Evolutionary conservation across 2,113 vertebrate genomes (phyloP).

Genomic region (Tautogolabrus adspersus): DNA sequence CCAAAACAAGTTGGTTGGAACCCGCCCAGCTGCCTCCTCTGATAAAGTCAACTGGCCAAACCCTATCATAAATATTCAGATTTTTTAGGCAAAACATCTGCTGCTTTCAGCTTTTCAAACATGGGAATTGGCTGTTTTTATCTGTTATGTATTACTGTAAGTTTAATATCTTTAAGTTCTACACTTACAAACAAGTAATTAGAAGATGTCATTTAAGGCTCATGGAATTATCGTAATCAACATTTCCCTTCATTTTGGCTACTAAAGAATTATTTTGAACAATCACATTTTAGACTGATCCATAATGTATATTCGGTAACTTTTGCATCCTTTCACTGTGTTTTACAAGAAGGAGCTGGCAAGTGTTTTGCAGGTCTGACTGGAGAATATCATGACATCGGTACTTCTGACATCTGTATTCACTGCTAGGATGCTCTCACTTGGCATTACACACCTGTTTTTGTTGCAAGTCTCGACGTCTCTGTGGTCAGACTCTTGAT

Average conservation of each 20-base stretch:
- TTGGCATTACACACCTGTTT: conserved; percentile 39
- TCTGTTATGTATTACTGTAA: too few relatives aligned
- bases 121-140: too few relatives aligned
- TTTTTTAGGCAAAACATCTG: too few relatives aligned
- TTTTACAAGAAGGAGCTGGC: conserved; percentile 6
- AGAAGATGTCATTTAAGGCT: background rate
- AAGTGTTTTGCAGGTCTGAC: background rate
- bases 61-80: too few relatives aligned
- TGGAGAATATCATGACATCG: background rate
- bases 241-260: background rate
- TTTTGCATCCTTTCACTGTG: too few relatives aligned
- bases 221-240: background rate
- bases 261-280: background rate
- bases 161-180: too few relatives aligned
- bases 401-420: conserved; percentile 13
- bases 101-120: too few relatives aligned
- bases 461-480: conserved; percentile 27
- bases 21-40: too few relatives aligned
- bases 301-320: too few relatives aligned
- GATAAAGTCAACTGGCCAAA: too few relatives aligned
- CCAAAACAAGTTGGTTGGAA: too few relatives aligned
- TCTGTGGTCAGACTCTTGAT: conserved; percentile 29
- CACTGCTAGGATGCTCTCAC: background rate
- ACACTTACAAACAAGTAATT: background rate
- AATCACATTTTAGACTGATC: background rate